Evolutionary conservation across 2,797 vertebrate species (phyloP).

Genomic region (Dendrocincla tyrannina): DNA sequence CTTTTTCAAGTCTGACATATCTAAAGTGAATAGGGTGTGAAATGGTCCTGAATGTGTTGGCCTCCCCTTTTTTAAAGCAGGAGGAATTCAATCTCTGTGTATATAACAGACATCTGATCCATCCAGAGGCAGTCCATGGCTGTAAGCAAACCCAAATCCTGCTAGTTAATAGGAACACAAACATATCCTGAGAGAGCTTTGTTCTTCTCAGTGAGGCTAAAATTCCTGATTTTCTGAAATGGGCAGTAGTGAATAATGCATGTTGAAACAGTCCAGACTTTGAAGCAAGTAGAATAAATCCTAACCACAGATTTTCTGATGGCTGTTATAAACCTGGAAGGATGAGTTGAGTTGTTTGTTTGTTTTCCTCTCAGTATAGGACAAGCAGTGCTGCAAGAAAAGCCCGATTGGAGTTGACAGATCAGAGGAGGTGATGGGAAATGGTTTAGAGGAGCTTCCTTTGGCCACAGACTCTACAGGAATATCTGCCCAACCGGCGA

Average conservation of each 20-base stretch:
- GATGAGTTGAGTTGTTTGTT: constrained; percentile 44
- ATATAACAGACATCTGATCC: background rate
- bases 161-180: background rate
- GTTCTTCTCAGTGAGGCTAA: background rate
- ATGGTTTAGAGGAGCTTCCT: constrained; percentile 75
- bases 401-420: constrained; percentile 74
- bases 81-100: background rate
- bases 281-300: background rate
- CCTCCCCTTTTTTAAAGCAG: background rate
- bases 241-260: background rate
- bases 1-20: background rate
- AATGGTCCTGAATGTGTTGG: background rate
- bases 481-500: constrained; percentile 69
- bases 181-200: background rate
- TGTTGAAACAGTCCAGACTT: background rate
- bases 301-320: background rate
- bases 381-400: constrained; percentile 61
- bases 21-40: background rate
- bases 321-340: constrained; percentile 39
- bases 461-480: constrained; percentile 68
- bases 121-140: background rate
- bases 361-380: constrained; percentile 65
- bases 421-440: constrained; percentile 73
- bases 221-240: background rate
- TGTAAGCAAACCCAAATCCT: background rate